These are phyloP conservation scores for Coryphaenoides rupestris DNA, from an alignment of 2,113 vertebrate species.

Conservation along the genomic window DNA sequence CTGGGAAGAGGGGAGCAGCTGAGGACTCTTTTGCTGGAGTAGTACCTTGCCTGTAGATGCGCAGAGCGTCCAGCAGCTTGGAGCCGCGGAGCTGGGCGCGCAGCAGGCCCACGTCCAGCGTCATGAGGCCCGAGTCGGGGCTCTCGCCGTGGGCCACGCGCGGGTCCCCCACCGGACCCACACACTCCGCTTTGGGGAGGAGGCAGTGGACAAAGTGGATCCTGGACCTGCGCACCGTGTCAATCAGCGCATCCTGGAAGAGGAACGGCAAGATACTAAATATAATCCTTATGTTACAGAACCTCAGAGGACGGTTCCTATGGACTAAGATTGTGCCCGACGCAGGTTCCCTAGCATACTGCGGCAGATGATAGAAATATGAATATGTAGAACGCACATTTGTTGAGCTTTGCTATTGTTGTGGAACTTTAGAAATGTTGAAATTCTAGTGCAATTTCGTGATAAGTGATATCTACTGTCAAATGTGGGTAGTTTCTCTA, in stretches of 20 bases:
- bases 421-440: no score
- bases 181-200: slow-evolving; percentile 80
- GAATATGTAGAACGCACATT: no score
- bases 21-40: background rate
- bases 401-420: no score
- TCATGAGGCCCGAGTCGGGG: slow-evolving; percentile 86
- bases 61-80: slow-evolving; percentile 87
- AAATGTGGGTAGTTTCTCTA: no score
- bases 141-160: slow-evolving; percentile 80
- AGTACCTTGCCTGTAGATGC: slow-evolving; percentile 94
- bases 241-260: slow-evolving; percentile 89
- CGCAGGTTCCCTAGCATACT: no score
- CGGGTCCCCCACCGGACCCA: slow-evolving; percentile 76
- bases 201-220: slow-evolving; percentile 94
- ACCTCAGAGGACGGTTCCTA: no score
- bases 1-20: background rate
- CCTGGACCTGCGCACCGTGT: slow-evolving; percentile 90
- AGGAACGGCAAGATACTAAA: background rate
- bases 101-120: slow-evolving; percentile 85
- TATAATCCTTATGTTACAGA: background rate
- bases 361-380: no score
- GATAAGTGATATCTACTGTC: no score
- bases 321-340: no score
- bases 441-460: no score
- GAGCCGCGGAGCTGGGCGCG: slow-evolving; percentile 90